phyloP scores from a whole-genome alignment of 2,797 vertebrate genomes.

The Mormyrus proboscirostris region DNA sequence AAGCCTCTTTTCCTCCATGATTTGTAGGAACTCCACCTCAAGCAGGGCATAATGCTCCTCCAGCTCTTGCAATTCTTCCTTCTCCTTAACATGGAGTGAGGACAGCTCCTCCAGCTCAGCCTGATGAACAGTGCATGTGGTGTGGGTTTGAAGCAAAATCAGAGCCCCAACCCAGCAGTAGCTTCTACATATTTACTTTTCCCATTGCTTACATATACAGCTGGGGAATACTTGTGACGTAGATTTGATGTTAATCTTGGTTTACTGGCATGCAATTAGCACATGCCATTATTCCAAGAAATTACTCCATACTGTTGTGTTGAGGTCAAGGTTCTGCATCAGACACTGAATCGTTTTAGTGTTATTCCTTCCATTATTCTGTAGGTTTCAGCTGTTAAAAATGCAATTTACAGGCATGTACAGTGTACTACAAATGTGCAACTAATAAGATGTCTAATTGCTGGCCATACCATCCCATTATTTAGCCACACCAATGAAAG shows the following conservation, averaged over 20 bases:
- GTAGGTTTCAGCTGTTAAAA: background rate
- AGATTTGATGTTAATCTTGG: background rate
- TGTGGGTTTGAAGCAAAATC: background rate
- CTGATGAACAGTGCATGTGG: conserved; percentile 44
- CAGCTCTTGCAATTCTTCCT: conserved; percentile 58
- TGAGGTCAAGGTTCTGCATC: background rate
- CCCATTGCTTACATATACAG: background rate
- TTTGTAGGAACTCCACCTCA: conserved; percentile 62
- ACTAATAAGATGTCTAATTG: background rate
- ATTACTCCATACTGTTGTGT: background rate
- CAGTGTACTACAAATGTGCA: background rate
- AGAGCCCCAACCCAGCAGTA: background rate
- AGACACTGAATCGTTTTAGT: background rate
- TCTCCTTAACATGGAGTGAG: conserved; percentile 49
- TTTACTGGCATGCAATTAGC: background rate
- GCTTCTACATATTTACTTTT: background rate
- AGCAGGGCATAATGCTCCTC: conserved; percentile 52
- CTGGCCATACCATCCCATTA: background rate
- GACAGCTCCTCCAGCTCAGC: conserved; percentile 57
- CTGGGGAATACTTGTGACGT: background rate
- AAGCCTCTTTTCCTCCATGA: conserved; percentile 57
- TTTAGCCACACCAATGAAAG: background rate
- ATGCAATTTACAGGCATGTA: background rate
- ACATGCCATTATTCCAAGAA: background rate
- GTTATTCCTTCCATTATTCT: background rate